Evolutionary conservation across 2,113 vertebrate species (phyloP), one percentile per base, ranked within the genome.

Genomic region (Brachypteracias leptosomus): DNA sequence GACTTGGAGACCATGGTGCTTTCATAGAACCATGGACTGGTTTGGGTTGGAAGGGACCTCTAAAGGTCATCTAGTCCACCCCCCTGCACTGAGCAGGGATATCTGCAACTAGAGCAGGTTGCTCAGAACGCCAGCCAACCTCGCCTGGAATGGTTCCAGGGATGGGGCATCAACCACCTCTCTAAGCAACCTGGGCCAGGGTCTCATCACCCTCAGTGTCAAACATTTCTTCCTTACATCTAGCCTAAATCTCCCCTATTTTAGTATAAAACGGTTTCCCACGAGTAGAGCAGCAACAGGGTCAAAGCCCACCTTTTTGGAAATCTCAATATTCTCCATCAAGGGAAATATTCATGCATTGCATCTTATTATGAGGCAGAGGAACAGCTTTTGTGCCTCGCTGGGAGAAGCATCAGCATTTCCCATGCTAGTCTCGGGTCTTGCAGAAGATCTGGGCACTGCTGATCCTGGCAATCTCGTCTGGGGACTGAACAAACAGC

Each of bases 331-430:
- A 21, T 20, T 71, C 18, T 38, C 35, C 15, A 68, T 33, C 7
- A 46, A 21, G 24, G 54, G 59, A 70, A 70, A 31, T 47, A 65
- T 18, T 22, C 0, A 1, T 36, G 3, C 17, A 40, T 31, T 4
- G 0, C 38, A 47, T 22, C 40, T 59, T 10, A 24, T 26, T 24
- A 4, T 2, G 8, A 36, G 31, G 33, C 15, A 61, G 59, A 61
- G 28, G 24, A 72, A 40, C 5, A 18, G 42, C 54, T 6, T 62
- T 52, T 47, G 54, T 25, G 26, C 33, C 42, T 62, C 1, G 2
- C 36, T 61, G 28, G 25, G 59, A 59, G 25, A 21, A 72, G 15
- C 4, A 16, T 3, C 0, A 0, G 29, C 33, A 2, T 36, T 36
- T 31, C 42, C 36, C 29, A 17, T 66, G 29, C 28, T 16, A 33